Evolutionary conservation across 2,888 invertebrate genomes (phyloP), one percentile per base, ranked within the genome.

Genomic region (Drosophila infuscata): DNA sequence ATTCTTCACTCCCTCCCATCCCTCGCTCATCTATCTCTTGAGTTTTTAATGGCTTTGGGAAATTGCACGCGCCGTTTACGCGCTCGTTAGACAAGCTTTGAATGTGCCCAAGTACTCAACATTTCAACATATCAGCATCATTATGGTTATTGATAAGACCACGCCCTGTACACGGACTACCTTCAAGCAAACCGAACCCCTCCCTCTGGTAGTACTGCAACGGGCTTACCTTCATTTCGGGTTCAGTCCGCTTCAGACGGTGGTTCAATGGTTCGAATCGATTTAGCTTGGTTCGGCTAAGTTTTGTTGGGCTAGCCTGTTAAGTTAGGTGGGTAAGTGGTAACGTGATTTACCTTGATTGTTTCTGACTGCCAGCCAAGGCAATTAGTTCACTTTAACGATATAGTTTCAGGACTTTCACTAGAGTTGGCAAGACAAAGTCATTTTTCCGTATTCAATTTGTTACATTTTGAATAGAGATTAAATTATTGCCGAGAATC

Each of bases 11-110:
- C 30, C 9, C 54, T 12, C 32, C 54, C 25, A 17, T 2, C 49
- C 15, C 20, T 41, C 56, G 30, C 41, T 6, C 76, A 65, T 65
- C 70, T 74, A 71, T 82, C 67, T 73, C 52, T 69, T 48, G 71
- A 81, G 73, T 81, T 85, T 85, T 86, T 90, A 86, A 86, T 88
- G 85, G 89, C 76, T 82, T 86, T 81, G 89, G 85, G 85, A 86
- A 86, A 86, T 86, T 86, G 85, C 85, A 89, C 86, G 85, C 90
- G 74, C 84, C 90, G 84, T 85, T 89, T 89, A 85, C 83, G 83
- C 81, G 89, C 90, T 84, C 84, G 84, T 85, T 85, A 85, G 83
- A 82, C 81, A 67, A 76, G 70, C 82, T 64, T 64, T 60, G 61
- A 78, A 81, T 88, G 76, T 70, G 60, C 67, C 60, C 65, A 46